Base-by-base conservation (phyloP, 2,113 vertebrate genomes). In the Alectura lathami region DNA sequence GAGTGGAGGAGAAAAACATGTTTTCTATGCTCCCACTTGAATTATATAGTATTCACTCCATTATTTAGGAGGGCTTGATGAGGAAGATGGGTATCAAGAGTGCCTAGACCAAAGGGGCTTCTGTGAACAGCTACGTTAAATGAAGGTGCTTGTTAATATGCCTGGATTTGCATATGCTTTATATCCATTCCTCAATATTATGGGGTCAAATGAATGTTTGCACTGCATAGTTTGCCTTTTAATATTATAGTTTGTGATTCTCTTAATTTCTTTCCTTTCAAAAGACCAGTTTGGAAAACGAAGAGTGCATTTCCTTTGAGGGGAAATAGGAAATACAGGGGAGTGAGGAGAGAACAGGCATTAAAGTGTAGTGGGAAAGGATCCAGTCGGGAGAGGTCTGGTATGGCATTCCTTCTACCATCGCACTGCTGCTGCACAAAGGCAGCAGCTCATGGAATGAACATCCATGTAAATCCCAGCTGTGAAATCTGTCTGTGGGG, bases 221-320 rank as follows among this genome's bases (percentile, higher is more conserved):
- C 24, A 8, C 38, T 77, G 30, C 81, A 5, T 93, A 23, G 90
- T 93, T 91, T 96, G 47, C 60, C 62, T 89, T 94, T 68, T 75
- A 86, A 59, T 67, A 68, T 86, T 82, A 50, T 80, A 83, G 38
- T 48, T 86, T 62, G 85, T 89, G 92, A 93, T 96, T 95, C 29
- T 92, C 69, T 78, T 93, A 91, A 91, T 94, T 95, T 73, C 42
- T 78, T 85, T 83, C 51, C 32, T 50, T 89, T 94, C 73, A 86
- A 72, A 85, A 93, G 34, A 30, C 17, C 42, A 80, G 38, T 86
- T 69, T 88, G 63, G 64, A 92, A 95, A 79, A 48, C n/a, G 53
- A 83, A 79, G 26, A 29, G 42, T 59, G 27, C 76, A 73, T 89
- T 87, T 87, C 14, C 78, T 91, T 84, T 4, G 5, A 82, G 78